Conservation (phyloP, 1,140 invertebrate species). For the Drosophila busckii region DNA sequence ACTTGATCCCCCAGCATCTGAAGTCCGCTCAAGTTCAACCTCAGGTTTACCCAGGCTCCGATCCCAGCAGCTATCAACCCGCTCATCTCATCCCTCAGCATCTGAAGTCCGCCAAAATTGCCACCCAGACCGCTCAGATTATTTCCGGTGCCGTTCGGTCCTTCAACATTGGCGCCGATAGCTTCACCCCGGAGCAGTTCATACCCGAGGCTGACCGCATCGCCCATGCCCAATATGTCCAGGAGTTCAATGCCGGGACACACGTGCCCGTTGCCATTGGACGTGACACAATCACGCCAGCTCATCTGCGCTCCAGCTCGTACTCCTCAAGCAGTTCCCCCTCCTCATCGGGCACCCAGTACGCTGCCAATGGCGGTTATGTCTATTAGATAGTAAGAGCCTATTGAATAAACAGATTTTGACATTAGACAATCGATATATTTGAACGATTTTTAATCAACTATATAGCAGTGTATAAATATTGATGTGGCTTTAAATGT, state of each 20-base stretch:
- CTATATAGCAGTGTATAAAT: no score
- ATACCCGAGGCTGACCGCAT: slow-evolving; percentile 15
- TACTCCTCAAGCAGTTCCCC: slow-evolving; percentile 5
- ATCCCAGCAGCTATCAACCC: slow-evolving; percentile 4
- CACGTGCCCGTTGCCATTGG: slow-evolving; percentile 50
- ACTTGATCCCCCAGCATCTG: slow-evolving; percentile 10
- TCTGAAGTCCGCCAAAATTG: background rate
- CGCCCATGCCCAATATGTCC: slow-evolving; percentile 29
- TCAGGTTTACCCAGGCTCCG: background rate
- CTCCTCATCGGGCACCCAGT: slow-evolving; percentile 33
- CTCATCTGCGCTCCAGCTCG: slow-evolving; percentile 16
- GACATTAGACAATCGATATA: background rate
- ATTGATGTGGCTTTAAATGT: slow-evolving; percentile 4
- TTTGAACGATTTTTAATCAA: no score
- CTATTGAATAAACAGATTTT: slow-evolving; percentile 8
- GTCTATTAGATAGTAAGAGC: slow-evolving; percentile 42
- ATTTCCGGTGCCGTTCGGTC: background rate
- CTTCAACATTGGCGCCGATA: slow-evolving; percentile 1
- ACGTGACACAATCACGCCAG: slow-evolving; percentile 41
- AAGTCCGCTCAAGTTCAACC: background rate
- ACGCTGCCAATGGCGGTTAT: slow-evolving; percentile 59
- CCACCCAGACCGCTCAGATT: no score
- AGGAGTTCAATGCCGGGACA: slow-evolving; percentile 47
- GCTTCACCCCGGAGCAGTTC: slow-evolving; percentile 18
- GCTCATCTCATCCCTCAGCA: slow-evolving; percentile 1